Evolutionary conservation across 37 sponge, comb jelly and placozoan genomes (phyloP), one percentile per base, ranked within the genome.

Genomic region (Beroe ovata): DNA sequence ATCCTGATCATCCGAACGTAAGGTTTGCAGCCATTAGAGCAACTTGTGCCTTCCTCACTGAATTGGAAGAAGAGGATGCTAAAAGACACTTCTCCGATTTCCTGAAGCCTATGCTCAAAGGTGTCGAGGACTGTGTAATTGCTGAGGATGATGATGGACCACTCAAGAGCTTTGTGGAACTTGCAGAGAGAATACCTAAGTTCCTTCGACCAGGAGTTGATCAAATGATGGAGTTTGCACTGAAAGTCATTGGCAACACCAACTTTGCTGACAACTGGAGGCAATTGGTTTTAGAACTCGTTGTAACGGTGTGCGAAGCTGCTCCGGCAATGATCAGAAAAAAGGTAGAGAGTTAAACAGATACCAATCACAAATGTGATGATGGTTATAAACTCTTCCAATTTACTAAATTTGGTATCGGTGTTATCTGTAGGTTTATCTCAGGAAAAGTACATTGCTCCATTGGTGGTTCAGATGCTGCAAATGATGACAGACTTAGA

Each of bases 251-350:
- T 60, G 64, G 39, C 34, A 39, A 88, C 58, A 42, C 90, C 8
- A 90, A 60, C 11, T 58, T 94, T 38, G 93, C 92, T 16, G 94
- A 96, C 59, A 90, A 90, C 19, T 94, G 92, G 93, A 93, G 92
- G 64, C 99, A 99, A 60, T 92, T 99, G 22, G 92, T 92, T 20
- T 72, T 99, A 40, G 99, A 99, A 41, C 41, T 96, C 60, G 59
- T 96, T 22, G 92, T 99, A 0, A 95, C 95, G 29, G 38, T 96
- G 23, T 92, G 95, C 39, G 99, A 99, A 90, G 93, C 90, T 62
- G 95, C 94, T 37, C 93, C 97, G 18, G 90, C 93, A 8, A 95
- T 97, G 94, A 90, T 97, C 88, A 93, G 97, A 61, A 97, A 97
- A 88, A 91, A 95, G 89, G 91, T 88, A 88, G n/a, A n/a, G n/a